Evolutionary conservation across 2,888 invertebrate genomes (phyloP), one percentile per base, ranked within the genome.

Genomic region (Caenorhabditis virilis): DNA sequence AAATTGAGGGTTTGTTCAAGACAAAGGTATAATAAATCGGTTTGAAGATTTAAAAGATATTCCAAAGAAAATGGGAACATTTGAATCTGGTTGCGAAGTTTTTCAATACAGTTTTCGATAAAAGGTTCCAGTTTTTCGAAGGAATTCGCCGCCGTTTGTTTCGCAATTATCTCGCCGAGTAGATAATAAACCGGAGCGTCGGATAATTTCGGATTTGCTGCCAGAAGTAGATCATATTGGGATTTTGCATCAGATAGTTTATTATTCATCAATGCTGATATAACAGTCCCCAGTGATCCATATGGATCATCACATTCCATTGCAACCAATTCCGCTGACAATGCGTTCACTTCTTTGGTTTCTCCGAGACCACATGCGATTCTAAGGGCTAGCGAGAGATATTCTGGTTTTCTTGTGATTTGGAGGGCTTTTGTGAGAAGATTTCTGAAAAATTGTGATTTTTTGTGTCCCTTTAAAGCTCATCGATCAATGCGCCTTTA

Each of bases 141-240:
- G 3, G 55, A 60, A 27, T 72, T 69, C 36, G 61, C 54, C 3
- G 42, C 49, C 42, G 56, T 57, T 20, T 69, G 56, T 43, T 67
- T 67, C 4, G 67, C 53, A 15, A 72, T 55, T 2, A 72, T 45
- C 23, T 59, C 59, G 5, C 53, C 55, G 15, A 72, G 53, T 15
- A 72, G 50, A 38, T 55, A 49, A 42, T 62, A 69, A 25, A 72
- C 85, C 76, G 84, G 46, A 18, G 53, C 23, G 7, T 57, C 43
- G 2, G 36, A 36, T 23, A 79, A 51, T n/a, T 74, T 70, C 9
- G 68, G 56, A 60, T 91, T 90, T 22, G 91, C 86, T 84, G 93
- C 92, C 82, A 89, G 88, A 1, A 95, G 86, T 77, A 93, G 89
- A 76, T 93, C 91, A 33, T 95, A 87, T 85, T 95, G 94, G 76